phyloP scores from a whole-genome alignment of 1,140 invertebrate genomes.

The Drosophila sucinea region DNA sequence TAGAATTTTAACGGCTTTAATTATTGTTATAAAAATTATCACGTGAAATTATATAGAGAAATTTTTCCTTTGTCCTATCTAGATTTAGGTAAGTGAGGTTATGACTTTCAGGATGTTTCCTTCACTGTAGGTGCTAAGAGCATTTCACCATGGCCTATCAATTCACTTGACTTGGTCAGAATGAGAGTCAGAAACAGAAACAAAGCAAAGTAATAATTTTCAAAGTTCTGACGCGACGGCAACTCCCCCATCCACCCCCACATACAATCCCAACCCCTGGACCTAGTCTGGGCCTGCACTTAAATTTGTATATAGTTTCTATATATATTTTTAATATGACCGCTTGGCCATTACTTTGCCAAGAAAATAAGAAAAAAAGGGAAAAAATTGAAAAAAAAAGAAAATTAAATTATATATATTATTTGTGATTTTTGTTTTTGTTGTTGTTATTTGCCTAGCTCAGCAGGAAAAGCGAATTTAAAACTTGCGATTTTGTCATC shows the following conservation, averaged over 20 bases:
- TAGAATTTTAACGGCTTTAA: no score
- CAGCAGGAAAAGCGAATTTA: constrained; percentile 41
- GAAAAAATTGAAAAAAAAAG: constrained; percentile 27
- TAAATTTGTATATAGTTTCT: constrained; percentile 63
- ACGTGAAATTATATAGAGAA: no score
- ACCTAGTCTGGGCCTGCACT: constrained; percentile 49
- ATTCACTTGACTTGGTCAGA: constrained; percentile 11
- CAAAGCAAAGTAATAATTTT: constrained; percentile 75
- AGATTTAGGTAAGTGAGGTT: no score
- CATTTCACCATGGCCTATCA: background rate
- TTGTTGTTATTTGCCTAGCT: constrained; percentile 30
- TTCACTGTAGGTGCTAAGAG: constrained; percentile 36
- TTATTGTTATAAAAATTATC: no score
- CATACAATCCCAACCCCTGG: background rate
- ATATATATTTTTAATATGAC: constrained; percentile 68
- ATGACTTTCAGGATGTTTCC: no score
- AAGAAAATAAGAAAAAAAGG: constrained; percentile 32
- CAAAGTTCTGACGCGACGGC: constrained; percentile 69
- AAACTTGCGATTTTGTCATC: constrained; percentile 64
- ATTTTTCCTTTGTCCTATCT: no score
- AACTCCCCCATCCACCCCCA: background rate
- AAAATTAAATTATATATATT: constrained; percentile 60
- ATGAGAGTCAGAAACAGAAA: constrained; percentile 42
- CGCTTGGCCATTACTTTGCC: constrained; percentile 63
- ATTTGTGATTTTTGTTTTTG: background rate